Conservation (phyloP, 2,888 invertebrate species). For the Halictus ligatus region DNA sequence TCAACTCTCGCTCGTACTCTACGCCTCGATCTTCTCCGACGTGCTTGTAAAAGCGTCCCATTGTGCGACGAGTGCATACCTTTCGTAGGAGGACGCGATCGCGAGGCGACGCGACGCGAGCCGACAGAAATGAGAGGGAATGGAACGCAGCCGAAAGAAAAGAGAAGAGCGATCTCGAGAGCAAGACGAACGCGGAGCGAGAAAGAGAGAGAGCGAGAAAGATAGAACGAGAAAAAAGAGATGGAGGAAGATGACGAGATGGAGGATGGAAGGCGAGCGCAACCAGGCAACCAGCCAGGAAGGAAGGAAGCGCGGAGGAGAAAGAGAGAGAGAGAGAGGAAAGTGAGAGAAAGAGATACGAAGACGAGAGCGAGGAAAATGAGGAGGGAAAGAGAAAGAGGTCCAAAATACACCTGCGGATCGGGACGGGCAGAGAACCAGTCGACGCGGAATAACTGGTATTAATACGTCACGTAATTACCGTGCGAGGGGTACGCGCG, state of each 20-base stretch:
- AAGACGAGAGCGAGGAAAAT: neutral
- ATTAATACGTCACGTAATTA: constrained; percentile 83
- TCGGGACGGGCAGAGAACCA: constrained; percentile 77
- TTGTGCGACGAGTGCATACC: constrained; percentile 19
- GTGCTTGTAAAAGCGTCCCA: constrained; percentile 12
- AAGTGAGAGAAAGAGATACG: too few species aligned
- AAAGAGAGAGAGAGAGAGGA: neutral
- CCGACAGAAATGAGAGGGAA: neutral
- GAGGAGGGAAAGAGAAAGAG: constrained; percentile 45
- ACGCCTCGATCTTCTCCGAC: neutral
- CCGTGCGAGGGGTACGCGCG: constrained; percentile 70
- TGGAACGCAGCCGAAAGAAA: neutral
- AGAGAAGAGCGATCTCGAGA: neutral
- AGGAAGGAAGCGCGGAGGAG: neutral
- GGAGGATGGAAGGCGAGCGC: neutral
- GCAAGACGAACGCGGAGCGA: neutral
- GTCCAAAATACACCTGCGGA: constrained; percentile 79
- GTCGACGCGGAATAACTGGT: constrained; percentile 82
- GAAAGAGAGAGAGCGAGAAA: neutral
- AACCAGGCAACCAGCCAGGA: neutral
- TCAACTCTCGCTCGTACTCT: neutral
- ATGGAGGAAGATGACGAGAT: neutral
- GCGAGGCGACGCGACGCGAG: neutral
- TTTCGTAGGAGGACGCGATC: constrained; percentile 27
- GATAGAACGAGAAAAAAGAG: too few species aligned